Evolutionary conservation across 1,140 invertebrate species (phyloP), one percentile per base, ranked within the genome.

Genomic region (Globodera ellingtonae): DNA sequence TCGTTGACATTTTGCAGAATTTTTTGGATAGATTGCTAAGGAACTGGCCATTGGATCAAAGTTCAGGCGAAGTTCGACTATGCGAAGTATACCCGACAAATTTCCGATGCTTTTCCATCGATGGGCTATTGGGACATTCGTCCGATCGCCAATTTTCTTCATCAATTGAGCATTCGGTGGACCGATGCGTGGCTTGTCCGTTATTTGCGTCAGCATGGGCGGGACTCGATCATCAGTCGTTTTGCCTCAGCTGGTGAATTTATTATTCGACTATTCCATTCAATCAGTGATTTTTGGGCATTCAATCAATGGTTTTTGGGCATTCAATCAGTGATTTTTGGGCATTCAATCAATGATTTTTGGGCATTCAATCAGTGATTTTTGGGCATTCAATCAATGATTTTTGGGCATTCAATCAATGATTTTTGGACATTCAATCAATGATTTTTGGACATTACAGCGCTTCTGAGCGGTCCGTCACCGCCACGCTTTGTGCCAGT

Each of bases 401-500:
- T 75, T 65, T 56, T 78, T 47, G 15, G n/a, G 15, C 66, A 76
- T 71, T 71, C n/a, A 18, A 72, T 10, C 47, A 18, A 62, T 50
- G 1, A 35, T 75, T 65, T 56, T 78, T 47, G 15, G n/a, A 47
- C 72, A 76, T 65, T 76, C 15, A 7, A 9, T n/a, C 50, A 76
- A 9, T 77, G 8, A 78, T 78, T 78, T 78, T 21, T 21, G n/a
- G n/a, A 18, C 44, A 24, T 75, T 79, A 15, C 6, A 79, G 72
- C 69, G 6, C 48, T 81, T 50, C 44, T 81, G 0, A 81, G 66
- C 10, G 80, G 67, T 10, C 78, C 80, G 10, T 81, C 80, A 1
- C 80, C 80, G 48, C 80, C 80, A 7, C 76, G 77, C 21, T 81
- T 78, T 80, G 80, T 81, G 52, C 80, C 80, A n/a, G 80, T 81